Base-by-base conservation (phyloP, 1,140 invertebrate species). In the Musca vetustissima region DNA sequence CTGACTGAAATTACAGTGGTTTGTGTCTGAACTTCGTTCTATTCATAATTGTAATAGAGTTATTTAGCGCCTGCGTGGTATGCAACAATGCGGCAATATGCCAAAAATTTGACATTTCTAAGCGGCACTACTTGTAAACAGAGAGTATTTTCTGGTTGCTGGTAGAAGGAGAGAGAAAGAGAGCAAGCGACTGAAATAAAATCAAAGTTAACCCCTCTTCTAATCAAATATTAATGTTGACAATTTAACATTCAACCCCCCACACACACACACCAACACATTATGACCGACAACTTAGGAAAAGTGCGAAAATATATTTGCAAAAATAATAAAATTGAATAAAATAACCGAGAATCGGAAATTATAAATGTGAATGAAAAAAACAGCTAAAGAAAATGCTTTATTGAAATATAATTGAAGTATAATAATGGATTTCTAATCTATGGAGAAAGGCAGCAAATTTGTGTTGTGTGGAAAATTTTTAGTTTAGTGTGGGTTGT, bases 201-300 rank as follows among this genome's bases (percentile, higher is more conserved):
- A 61, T 61, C 15, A 8, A 36, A 61, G 17, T 61, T 61, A 52
- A 61, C 57, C 57, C 57, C 57, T 61, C 32, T 43, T 61, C 32
- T 36, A 36, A 61, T 61, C 32, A 61, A 36, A 61, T 61, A 61
- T 61, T 61, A 61, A 61, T 61, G 57, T 61, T 36, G 28, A 61
- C 57, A 61, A 19, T 21, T 61, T 61, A 61, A 61, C 49, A 52
- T 21, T 22, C 49, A 52, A 52, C 49, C 57, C 57, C 57, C 57
- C 57, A 61, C 57, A 61, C 28, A 59, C n/a, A 25, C n/a, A 32
- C 24, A 28, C 28, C n/a, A 28, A 28, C 24, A n/a, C 22, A 14
- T 13, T 25, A 57, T n/a, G n/a, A 57, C n/a, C 14, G 53, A 19
- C 19, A 19, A 22, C 49, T 52, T 7, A 19, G 21, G 9, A 13